Conservation (phyloP, 2,888 invertebrate species). For the Elmis aenea region DNA sequence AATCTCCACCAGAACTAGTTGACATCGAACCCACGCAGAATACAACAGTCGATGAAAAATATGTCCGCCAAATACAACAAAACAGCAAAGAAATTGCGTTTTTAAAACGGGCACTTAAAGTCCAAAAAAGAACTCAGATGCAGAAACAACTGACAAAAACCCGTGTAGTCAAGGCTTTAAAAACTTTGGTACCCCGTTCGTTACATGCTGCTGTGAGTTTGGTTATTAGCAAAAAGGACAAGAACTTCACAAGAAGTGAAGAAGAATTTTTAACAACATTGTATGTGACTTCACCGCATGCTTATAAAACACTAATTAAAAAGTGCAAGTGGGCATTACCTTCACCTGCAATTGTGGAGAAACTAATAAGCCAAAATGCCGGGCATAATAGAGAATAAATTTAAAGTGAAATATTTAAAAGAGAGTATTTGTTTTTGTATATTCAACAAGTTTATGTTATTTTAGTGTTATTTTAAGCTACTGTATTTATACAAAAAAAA, state of each 20-base stretch:
- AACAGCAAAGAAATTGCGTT: constrained; percentile 39
- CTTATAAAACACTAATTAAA: constrained; percentile 36
- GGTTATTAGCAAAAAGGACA: constrained; percentile 31
- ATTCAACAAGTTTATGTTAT: no score
- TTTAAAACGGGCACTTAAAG: constrained; percentile 35
- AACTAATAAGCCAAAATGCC: no score
- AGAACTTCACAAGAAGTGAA: constrained; percentile 34
- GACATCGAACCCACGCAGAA: not conserved
- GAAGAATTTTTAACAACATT: constrained; percentile 37
- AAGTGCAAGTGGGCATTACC: constrained; percentile 42
- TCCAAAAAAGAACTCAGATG: constrained; percentile 22
- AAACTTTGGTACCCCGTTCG: constrained; percentile 34
- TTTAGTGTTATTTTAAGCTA: no score
- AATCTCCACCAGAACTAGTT: not conserved
- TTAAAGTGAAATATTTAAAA: no score
- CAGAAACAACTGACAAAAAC: constrained; percentile 15
- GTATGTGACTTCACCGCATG: constrained; percentile 36
- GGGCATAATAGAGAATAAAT: no score
- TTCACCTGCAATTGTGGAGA: constrained; percentile 18
- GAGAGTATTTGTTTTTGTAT: no score
- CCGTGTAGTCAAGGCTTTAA: constrained; percentile 30
- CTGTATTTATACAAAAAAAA: no score
- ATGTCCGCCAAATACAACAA: constrained; percentile 36
- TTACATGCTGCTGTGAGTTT: constrained; percentile 35
- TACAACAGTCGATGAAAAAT: constrained; percentile 22